Percentiles rank a stretch among this genome's conserved stretches.
phyloP scores from a whole-genome alignment of 2,797 vertebrate genomes.

The Podarcis siculus region DNA sequence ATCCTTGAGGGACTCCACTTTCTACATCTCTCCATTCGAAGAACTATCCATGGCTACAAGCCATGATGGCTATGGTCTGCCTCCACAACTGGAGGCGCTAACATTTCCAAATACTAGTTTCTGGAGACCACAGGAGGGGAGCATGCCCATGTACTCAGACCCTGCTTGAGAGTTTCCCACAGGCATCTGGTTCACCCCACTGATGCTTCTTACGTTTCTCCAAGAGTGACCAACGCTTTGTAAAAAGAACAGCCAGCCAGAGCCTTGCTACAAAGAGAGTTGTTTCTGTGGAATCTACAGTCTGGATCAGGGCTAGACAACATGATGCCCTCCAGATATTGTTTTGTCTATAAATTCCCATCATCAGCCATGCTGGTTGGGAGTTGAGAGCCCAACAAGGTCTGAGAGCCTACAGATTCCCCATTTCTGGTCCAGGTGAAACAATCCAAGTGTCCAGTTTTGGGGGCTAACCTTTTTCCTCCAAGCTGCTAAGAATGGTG shows the following conservation, averaged over 20 bases:
- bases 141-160: no score
- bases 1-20: no score
- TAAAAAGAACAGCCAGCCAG: background rate
- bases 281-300: background rate
- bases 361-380: background rate
- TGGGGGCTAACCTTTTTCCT: background rate
- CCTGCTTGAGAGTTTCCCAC: no score
- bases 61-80: no score
- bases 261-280: background rate
- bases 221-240: background rate
- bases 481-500: background rate
- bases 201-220: background rate
- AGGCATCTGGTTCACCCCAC: no score
- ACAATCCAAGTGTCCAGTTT: background rate
- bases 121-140: no score
- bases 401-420: background rate
- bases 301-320: background rate
- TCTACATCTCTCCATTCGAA: no score
- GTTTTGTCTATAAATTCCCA: background rate
- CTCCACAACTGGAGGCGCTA: no score
- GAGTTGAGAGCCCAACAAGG: background rate
- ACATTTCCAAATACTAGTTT: no score
- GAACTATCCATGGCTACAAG: no score
- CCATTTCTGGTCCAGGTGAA: background rate
- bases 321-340: background rate